Conservation (phyloP, 2,888 invertebrate genomes). For the Mactromeris polynyma region DNA sequence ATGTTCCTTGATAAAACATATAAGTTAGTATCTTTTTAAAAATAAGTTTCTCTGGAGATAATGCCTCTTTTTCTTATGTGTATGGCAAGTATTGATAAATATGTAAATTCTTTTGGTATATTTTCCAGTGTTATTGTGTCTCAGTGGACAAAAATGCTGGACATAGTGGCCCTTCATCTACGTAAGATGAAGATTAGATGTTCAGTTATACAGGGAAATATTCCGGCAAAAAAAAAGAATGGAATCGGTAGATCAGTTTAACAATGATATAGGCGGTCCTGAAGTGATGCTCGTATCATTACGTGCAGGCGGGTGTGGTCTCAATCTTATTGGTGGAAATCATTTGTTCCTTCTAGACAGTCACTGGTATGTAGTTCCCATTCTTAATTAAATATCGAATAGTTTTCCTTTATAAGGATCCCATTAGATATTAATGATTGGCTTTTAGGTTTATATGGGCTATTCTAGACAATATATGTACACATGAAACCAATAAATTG, state of each 20-base stretch:
- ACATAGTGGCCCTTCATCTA: constrained; percentile 91
- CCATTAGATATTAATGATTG: too few relatives aligned
- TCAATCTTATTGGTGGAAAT: constrained; percentile 97
- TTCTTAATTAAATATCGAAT: neutral
- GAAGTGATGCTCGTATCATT: constrained; percentile 94
- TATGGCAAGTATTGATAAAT: too few relatives aligned
- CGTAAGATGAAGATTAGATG: constrained; percentile 88
- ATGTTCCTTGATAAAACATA: too few relatives aligned
- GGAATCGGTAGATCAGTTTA: constrained; percentile 91
- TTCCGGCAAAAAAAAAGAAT: constrained; percentile 92
- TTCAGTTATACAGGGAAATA: constrained; percentile 92
- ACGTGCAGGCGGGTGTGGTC: constrained; percentile 97
- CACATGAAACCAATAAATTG: too few relatives aligned
- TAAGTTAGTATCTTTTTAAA: too few relatives aligned
- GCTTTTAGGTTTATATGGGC: too few relatives aligned
- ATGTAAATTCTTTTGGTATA: too few relatives aligned
- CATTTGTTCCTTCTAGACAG: constrained; percentile 96
- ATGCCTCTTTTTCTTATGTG: too few relatives aligned
- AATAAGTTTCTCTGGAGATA: too few relatives aligned
- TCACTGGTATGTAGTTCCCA: constrained; percentile 91
- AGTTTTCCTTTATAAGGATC: too few relatives aligned
- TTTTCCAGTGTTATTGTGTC: constrained; percentile 91
- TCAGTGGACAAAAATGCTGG: constrained; percentile 95
- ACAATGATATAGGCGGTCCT: constrained; percentile 89
- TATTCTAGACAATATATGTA: too few relatives aligned